Percentiles rank a stretch among this genome's conserved stretches.
Evolutionary conservation across 1,140 invertebrate species (phyloP).

Genomic region (Penaeus chinensis): DNA sequence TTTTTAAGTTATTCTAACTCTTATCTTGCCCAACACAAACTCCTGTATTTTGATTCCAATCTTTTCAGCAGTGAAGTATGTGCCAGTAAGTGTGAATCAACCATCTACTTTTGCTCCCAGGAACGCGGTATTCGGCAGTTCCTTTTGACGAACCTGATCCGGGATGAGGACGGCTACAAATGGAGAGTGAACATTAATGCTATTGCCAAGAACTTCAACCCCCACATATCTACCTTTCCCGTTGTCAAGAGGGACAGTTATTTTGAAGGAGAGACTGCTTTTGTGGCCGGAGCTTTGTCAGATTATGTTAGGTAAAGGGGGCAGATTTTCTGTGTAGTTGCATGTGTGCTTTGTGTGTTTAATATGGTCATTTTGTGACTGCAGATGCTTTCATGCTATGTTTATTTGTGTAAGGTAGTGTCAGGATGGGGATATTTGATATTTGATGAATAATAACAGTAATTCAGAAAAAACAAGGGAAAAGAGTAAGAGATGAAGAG

Average conservation of each 20-base stretch:
- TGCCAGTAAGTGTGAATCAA: neutral
- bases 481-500: too few relatives aligned
- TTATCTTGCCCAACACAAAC: too few relatives aligned
- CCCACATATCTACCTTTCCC: constrained; percentile 71
- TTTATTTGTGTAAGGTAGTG: too few relatives aligned
- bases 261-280: constrained; percentile 82
- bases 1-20: neutral
- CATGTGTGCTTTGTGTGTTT: neutral
- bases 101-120: constrained; percentile 65
- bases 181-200: constrained; percentile 83
- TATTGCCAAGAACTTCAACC: constrained; percentile 75
- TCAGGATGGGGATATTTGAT: too few relatives aligned
- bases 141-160: constrained; percentile 81
- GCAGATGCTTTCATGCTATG: too few relatives aligned
- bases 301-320: constrained; percentile 79
- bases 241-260: constrained; percentile 68
- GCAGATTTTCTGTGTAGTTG: constrained; percentile 52
- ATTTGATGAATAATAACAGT: too few relatives aligned
- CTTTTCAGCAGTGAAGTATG: too few relatives aligned
- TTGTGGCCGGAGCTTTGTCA: constrained; percentile 84
- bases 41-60: too few relatives aligned
- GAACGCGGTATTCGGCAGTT: constrained; percentile 74
- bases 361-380: too few relatives aligned
- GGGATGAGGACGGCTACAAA: constrained; percentile 73
- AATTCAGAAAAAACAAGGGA: too few relatives aligned